Evolutionary conservation across 2,888 invertebrate species (phyloP), one percentile per base, ranked within the genome.

Genomic region (Pammene aurita): DNA sequence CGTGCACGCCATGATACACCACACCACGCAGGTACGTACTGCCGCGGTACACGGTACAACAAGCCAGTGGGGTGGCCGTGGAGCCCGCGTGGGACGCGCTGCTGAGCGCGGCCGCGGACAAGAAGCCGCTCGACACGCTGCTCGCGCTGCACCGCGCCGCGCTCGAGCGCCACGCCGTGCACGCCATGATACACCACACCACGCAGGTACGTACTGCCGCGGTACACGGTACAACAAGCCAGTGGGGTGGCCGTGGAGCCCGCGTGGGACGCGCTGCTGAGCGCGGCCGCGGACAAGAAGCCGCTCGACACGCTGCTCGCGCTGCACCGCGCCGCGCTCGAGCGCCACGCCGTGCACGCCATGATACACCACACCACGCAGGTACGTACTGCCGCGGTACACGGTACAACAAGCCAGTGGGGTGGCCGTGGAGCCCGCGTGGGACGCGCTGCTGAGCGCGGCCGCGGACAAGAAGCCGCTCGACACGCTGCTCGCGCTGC

Each of bases 21-120:
- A 94, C 79, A 93, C 93, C 76, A 95, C 95, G 57, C 94, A 94
- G 83, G 94, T 94, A 80, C 80, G 35, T n/a, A 35, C 90, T 97
- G 65, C n/a, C n/a, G n/a, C n/a, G n/a, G n/a, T n/a, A n/a, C n/a
- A 35, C 35, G 35, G 88, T 98, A 98, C 86, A 98, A 98, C 90
- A n/a, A n/a, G 98, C 98, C 84, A 97, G 98, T 81, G 94, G 98
- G 72, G 99, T 98, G 85, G 99, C 99, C 93, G 96, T 97, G 0
- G 98, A 98, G 92, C 98, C 98, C 84, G 97, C 98, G 1, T 99
- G 98, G 98, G 96, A 96, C 72, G 95, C 95, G 78, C 95, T 99
- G 81, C 94, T 96, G 71, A 94, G 94, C 71, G 95, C 95, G 62
- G 95, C 98, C 13, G 94, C 95, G 66, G 94, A 95, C 75, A 96